A percentile compares a stretch with the other conserved stretches of the same genome.
phyloP scores from a whole-genome alignment of 2,797 vertebrate species.

The Cuculus canorus region DNA sequence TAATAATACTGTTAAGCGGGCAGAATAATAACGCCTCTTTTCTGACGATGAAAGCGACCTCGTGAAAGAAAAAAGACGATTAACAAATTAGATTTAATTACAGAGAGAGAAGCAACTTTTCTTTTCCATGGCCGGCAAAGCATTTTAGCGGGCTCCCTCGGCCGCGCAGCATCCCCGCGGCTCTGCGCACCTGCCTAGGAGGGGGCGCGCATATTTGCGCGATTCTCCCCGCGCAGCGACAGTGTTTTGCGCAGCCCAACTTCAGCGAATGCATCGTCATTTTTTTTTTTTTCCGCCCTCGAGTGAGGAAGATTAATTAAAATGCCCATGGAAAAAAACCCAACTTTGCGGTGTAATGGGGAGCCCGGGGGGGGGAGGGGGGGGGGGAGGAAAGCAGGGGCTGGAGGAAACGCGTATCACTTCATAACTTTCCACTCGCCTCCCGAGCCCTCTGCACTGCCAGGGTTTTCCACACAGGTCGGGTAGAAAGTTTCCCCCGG shows the following conservation, averaged over 20 bases:
- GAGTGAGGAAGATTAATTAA: slow-evolving; percentile 14
- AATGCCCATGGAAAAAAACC: slow-evolving; percentile 39
- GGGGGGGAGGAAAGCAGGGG: too few species aligned
- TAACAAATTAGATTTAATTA: slow-evolving; percentile 73
- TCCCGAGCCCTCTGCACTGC: background rate
- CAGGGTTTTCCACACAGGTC: background rate
- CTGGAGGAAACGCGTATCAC: background rate
- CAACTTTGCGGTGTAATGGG: slow-evolving; percentile 39
- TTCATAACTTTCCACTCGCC: slow-evolving; percentile 2
- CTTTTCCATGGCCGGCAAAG: background rate
- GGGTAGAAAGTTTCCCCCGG: background rate
- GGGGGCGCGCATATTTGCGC: background rate
- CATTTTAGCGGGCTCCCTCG: background rate
- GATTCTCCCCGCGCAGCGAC: background rate
- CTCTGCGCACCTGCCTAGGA: background rate
- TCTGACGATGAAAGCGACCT: slow-evolving; percentile 52
- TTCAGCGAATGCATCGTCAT: background rate
- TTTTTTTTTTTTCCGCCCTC: background rate
- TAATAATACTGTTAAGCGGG: slow-evolving; percentile 73
- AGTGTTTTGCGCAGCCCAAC: background rate
- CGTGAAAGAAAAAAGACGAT: slow-evolving; percentile 55
- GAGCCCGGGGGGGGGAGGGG: background rate
- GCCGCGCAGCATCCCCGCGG: background rate
- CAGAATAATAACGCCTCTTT: slow-evolving; percentile 61
- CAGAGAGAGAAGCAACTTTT: slow-evolving; percentile 46